Conservation (phyloP, 2,113 vertebrate genomes). For the Plecturocebus donacophilus region DNA sequence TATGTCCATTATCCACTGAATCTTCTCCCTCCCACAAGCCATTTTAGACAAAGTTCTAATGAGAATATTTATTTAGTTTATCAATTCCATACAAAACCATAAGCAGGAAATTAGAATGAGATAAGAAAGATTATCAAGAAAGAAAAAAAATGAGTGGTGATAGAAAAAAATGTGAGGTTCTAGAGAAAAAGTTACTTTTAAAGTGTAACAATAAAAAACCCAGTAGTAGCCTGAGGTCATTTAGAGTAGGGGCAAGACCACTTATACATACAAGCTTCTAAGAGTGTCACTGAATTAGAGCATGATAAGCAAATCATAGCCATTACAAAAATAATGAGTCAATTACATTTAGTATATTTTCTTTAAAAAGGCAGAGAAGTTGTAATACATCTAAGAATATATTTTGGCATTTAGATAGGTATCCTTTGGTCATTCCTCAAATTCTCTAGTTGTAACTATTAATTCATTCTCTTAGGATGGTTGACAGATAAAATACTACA, state of each 20-base stretch:
- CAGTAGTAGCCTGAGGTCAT: neutral
- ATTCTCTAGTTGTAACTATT: neutral
- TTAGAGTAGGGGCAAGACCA: neutral
- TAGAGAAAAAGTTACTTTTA: neutral
- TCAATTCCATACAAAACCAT: neutral
- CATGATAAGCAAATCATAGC: neutral
- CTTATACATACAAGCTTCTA: neutral
- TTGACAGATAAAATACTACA: neutral
- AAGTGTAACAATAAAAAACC: neutral
- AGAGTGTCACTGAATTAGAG: neutral
- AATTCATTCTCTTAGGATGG: neutral
- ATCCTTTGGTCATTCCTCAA: neutral
- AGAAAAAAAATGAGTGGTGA: neutral
- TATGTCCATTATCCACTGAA: neutral
- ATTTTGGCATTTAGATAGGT: neutral
- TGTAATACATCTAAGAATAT: neutral
- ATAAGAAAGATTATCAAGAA: neutral
- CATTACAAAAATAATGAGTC: neutral
- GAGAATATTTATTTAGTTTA: neutral
- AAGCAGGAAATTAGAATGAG: neutral
- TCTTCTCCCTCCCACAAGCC: neutral
- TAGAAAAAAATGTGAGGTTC: neutral
- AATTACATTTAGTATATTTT: neutral
- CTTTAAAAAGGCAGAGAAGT: neutral
- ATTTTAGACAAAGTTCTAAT: slow-evolving; percentile 26